These are phyloP conservation scores for Leucophenga maculata DNA, from an alignment of 2,888 invertebrate genomes.

Conservation along the genomic window DNA sequence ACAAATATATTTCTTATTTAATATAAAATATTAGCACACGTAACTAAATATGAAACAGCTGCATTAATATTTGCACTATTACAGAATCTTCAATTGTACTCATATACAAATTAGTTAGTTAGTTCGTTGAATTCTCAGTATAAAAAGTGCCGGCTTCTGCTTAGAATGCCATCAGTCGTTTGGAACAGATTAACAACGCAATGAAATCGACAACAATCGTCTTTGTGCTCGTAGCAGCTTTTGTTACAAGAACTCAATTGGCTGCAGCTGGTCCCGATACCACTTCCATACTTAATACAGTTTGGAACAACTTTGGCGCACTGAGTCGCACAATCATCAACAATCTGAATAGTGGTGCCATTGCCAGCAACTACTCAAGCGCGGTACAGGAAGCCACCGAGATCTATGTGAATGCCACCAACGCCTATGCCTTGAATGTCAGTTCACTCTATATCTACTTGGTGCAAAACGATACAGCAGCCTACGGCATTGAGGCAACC, in stretches of 20 bases:
- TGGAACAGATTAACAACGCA: background rate
- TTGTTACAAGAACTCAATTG: background rate
- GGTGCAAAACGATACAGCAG: background rate
- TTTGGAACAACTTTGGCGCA: background rate
- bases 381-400: background rate
- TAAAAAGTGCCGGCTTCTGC: too few relatives aligned
- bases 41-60: too few relatives aligned
- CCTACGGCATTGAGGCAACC: background rate
- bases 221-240: background rate
- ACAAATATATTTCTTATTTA: too few relatives aligned
- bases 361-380: background rate
- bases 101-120: too few relatives aligned
- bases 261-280: background rate
- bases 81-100: too few relatives aligned
- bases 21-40: too few relatives aligned
- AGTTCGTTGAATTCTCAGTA: too few relatives aligned
- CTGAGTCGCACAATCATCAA: background rate
- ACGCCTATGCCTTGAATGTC: background rate
- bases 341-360: background rate
- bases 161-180: too few relatives aligned
- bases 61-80: too few relatives aligned
- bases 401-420: background rate
- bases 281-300: background rate
- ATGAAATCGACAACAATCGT: background rate
- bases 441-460: background rate